Evolutionary conservation across 2,113 vertebrate genomes (phyloP).

Genomic region (Microcebus jonahi): DNA sequence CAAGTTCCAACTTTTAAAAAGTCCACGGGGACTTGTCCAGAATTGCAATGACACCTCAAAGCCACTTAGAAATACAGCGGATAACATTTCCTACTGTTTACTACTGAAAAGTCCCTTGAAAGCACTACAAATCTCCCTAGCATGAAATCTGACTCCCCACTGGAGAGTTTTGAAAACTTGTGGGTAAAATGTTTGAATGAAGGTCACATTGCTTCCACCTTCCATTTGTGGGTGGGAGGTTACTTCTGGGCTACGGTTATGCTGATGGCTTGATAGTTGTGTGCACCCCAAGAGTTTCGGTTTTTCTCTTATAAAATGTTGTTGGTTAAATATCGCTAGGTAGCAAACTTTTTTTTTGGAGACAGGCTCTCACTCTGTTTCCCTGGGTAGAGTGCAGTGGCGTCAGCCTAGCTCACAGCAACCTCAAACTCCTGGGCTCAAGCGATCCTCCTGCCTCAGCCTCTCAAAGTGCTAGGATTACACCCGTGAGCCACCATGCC

Average conservation of each 20-base stretch:
- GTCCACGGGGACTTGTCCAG: not conserved
- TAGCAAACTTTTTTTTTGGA: not conserved
- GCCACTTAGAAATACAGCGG: not conserved
- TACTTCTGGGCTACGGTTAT: not conserved
- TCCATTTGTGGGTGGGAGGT: not conserved
- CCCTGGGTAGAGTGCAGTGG: no score
- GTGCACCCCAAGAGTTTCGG: not conserved
- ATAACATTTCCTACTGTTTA: conserved; percentile 14
- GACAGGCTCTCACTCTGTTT: not conserved
- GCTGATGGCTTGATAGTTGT: not conserved
- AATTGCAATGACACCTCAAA: not conserved
- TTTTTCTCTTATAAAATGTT: not conserved
- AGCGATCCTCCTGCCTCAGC: no score
- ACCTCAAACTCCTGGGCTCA: no score
- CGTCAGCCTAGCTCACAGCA: no score
- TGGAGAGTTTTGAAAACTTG: not conserved
- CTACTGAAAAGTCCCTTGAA: conserved; percentile 6
- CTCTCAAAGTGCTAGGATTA: no score
- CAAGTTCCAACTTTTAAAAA: conserved; percentile 67
- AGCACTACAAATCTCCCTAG: not conserved
- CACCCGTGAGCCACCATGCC: no score
- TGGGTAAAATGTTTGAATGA: not conserved
- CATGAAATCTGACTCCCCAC: conserved; percentile 13
- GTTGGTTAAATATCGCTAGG: not conserved
- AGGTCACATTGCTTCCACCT: not conserved